phyloP scores from a whole-genome alignment of 2,797 vertebrate species.

The Bradypodion pumilum region DNA sequence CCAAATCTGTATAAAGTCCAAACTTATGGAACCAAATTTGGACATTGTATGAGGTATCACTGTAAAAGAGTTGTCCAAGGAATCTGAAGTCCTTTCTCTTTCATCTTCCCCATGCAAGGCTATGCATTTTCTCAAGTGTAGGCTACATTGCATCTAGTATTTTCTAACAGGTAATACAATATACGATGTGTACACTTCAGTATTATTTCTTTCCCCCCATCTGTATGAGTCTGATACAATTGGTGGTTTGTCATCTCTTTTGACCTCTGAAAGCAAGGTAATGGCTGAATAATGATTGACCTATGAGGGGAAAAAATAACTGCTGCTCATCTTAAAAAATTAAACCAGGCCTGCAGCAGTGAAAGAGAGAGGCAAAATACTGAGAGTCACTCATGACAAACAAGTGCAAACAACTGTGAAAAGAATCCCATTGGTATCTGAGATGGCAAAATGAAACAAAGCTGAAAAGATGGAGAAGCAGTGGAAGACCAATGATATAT shows the following conservation, averaged over 20 bases:
- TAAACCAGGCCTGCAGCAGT: conserved; percentile 54
- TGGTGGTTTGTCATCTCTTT: conserved; percentile 37
- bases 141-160: no score
- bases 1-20: no score
- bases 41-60: no score
- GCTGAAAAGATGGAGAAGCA: conserved; percentile 72
- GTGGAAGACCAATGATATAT: background rate
- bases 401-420: conserved; percentile 71
- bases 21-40: no score
- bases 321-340: background rate
- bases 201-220: conserved; percentile 20
- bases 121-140: no score
- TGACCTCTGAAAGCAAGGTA: conserved; percentile 26
- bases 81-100: no score
- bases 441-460: conserved; percentile 76
- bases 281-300: conserved; percentile 1
- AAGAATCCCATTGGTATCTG: conserved; percentile 70
- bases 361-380: conserved; percentile 70
- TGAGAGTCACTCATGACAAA: conserved; percentile 74
- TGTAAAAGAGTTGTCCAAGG: no score
- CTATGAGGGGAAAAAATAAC: conserved; percentile 66
- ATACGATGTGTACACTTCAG: background rate
- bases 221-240: background rate
- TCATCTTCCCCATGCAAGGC: no score
- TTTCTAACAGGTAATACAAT: background rate